A percentile compares a stretch with the other conserved stretches of the same genome.
These are phyloP conservation scores for Pollenia angustigena DNA, from an alignment of 2,888 invertebrate species.

Conservation along the genomic window DNA sequence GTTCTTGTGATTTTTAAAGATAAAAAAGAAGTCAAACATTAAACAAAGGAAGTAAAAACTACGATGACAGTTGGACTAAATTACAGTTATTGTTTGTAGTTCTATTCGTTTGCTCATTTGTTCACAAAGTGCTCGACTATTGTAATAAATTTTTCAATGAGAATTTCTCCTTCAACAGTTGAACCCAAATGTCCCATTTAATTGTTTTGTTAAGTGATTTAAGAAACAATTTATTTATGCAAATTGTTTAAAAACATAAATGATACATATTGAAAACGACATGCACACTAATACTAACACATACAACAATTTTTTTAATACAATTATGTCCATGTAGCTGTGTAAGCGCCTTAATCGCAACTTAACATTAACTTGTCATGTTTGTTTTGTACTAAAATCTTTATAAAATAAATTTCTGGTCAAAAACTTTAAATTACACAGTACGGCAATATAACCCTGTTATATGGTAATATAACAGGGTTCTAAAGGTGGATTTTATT, in stretches of 20 bases:
- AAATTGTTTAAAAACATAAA: conserved; percentile 7
- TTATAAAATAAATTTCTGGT: conserved; percentile 33
- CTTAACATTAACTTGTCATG: conserved; percentile 49
- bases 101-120: neutral
- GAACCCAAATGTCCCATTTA: conserved; percentile 18
- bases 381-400: conserved; percentile 21
- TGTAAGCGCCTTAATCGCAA: conserved; percentile 21
- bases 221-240: neutral
- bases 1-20: neutral
- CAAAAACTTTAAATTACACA: conserved; percentile 6
- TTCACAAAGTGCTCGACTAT: conserved; percentile 2
- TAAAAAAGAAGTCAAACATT: neutral
- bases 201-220: conserved; percentile 43
- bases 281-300: conserved; percentile 1
- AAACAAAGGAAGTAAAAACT: conserved; percentile 22
- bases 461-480: no score
- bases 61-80: conserved; percentile 37
- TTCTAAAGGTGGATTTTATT: no score
- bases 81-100: conserved; percentile 23
- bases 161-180: neutral
- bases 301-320: neutral
- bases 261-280: neutral
- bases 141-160: neutral
- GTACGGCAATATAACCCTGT: no score
- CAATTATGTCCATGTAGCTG: neutral